Percentiles rank a stretch among this genome's conserved stretches.
Evolutionary conservation across 2,113 vertebrate genomes (phyloP).

Genomic region (Rhizomys pruinosus): DNA sequence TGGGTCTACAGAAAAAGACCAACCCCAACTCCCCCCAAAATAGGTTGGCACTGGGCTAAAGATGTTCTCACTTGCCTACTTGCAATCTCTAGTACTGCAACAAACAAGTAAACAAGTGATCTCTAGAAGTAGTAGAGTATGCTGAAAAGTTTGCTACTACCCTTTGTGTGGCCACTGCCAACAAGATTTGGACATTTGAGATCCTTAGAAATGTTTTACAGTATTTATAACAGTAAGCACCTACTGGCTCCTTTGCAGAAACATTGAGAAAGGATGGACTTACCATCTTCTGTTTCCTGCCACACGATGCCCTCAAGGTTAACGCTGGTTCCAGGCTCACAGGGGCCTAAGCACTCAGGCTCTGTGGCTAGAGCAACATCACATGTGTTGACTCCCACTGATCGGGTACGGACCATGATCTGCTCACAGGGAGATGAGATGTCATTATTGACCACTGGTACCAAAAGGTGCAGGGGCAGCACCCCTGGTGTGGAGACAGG

Average conservation of each 20-base stretch:
- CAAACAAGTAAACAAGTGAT: background rate
- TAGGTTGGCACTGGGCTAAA: background rate
- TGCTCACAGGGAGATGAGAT: constrained; percentile 98
- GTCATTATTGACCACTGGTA: constrained; percentile 93
- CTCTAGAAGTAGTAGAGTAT: background rate
- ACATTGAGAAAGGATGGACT: constrained; percentile 78
- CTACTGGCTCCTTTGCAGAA: background rate
- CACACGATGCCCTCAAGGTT: constrained; percentile 99
- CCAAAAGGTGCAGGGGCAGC: constrained; percentile 95
- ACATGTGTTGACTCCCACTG: constrained; percentile 97
- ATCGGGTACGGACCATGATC: constrained; percentile 99
- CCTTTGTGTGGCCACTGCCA: background rate
- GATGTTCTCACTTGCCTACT: background rate
- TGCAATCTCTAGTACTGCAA: background rate
- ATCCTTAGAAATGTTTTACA: constrained; percentile 5
- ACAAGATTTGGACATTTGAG: background rate
- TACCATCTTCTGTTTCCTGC: constrained; percentile 99
- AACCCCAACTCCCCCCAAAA: background rate
- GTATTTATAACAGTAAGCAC: constrained; percentile 4
- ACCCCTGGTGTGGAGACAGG: constrained; percentile 95
- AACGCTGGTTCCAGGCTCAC: constrained; percentile 98
- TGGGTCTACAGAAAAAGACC: too few species aligned
- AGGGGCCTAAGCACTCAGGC: constrained; percentile 97
- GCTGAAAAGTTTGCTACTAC: background rate
- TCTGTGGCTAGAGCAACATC: constrained; percentile 97